phyloP scores from a whole-genome alignment of 2,888 invertebrate species.

The Diloba caeruleocephala region DNA sequence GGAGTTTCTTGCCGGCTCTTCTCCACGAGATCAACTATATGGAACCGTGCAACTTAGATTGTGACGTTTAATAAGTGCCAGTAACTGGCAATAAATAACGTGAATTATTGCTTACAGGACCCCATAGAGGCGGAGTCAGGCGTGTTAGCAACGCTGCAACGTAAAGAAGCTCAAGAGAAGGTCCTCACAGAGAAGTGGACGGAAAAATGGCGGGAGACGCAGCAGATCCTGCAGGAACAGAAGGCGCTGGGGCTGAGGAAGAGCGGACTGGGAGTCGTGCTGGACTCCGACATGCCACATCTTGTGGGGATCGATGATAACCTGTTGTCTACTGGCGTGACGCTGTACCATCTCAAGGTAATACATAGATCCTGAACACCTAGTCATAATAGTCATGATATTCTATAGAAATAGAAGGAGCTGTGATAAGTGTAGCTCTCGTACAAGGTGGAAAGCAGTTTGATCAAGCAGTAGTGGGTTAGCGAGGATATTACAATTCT shows the following conservation, averaged over 20 bases:
- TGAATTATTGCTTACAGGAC: constrained; percentile 68
- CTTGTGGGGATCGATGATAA: constrained; percentile 97
- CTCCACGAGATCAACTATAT: too few relatives aligned
- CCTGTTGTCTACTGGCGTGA: constrained; percentile 96
- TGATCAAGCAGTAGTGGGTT: too few relatives aligned
- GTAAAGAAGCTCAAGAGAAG: constrained; percentile 97
- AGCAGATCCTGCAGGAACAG: constrained; percentile 96
- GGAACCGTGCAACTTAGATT: too few relatives aligned
- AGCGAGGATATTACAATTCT: too few relatives aligned
- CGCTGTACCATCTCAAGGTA: constrained; percentile 96
- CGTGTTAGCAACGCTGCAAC: constrained; percentile 95
- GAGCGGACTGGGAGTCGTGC: constrained; percentile 95
- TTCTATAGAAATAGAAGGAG: too few relatives aligned
- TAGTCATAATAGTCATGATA: neutral
- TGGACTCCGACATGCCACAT: constrained; percentile 97
- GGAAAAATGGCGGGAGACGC: constrained; percentile 97
- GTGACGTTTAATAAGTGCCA: too few relatives aligned
- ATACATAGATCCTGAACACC: too few relatives aligned
- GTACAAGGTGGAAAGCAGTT: too few relatives aligned
- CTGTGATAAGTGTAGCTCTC: too few relatives aligned
- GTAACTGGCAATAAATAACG: too few relatives aligned
- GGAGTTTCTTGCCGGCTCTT: too few relatives aligned
- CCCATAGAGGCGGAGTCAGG: constrained; percentile 89
- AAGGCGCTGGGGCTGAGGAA: constrained; percentile 95
- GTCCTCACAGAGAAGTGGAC: constrained; percentile 97